These are phyloP conservation scores for Fragum fragum DNA, from an alignment of 2,888 invertebrate species.

Conservation along the genomic window DNA sequence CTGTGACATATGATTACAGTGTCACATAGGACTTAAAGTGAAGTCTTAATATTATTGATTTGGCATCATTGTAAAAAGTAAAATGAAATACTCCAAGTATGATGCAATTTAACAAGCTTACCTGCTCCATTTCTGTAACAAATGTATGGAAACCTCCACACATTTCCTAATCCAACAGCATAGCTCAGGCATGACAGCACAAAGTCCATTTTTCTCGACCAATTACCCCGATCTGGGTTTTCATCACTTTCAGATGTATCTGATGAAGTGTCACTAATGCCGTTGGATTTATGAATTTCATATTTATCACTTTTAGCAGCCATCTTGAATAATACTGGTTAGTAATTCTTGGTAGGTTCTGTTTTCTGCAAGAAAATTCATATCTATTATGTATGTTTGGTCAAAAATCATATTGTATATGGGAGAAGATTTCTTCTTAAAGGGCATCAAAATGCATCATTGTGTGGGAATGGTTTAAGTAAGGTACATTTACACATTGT, in stretches of 20 bases:
- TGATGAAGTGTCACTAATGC: constrained; percentile 46
- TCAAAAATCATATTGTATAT: too few relatives aligned
- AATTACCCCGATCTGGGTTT: constrained; percentile 70
- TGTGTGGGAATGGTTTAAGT: too few relatives aligned
- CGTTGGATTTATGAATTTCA: constrained; percentile 50
- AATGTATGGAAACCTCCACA: constrained; percentile 76
- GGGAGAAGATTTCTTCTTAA: too few relatives aligned
- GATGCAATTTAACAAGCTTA: too few relatives aligned
- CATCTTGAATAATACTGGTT: constrained; percentile 4
- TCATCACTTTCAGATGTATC: constrained; percentile 61
- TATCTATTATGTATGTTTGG: too few relatives aligned
- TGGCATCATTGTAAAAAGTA: too few relatives aligned
- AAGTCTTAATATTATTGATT: too few relatives aligned
- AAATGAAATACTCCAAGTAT: too few relatives aligned
- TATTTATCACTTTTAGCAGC: constrained; percentile 15
- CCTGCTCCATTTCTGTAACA: constrained; percentile 77
- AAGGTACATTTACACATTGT: too few relatives aligned
- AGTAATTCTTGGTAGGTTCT: not conserved
- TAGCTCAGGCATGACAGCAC: constrained; percentile 73
- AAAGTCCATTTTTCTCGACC: constrained; percentile 75
- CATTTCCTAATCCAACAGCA: constrained; percentile 76
- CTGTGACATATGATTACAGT: too few relatives aligned
- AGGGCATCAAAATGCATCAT: too few relatives aligned
- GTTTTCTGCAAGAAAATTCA: not conserved
- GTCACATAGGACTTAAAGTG: too few relatives aligned